Percentiles rank a stretch among this genome's conserved stretches.
phyloP scores from a whole-genome alignment of 2,888 invertebrate genomes.

The Thereva nobilitata region DNA sequence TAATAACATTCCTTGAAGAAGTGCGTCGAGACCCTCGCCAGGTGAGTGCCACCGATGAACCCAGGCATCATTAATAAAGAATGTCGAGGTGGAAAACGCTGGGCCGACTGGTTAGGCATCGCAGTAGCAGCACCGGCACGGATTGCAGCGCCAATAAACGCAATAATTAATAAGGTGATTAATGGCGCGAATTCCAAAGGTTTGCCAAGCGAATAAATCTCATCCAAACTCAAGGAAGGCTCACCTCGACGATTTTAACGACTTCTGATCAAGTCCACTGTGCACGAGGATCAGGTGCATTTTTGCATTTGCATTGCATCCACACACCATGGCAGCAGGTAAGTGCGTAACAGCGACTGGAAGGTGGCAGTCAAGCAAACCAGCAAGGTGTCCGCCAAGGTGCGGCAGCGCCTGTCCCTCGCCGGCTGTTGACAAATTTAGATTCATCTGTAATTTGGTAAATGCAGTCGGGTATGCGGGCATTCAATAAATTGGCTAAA shows the following conservation, averaged over 20 bases:
- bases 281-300: conserved; percentile 14
- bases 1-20: too few species aligned
- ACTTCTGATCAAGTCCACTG: conserved; percentile 2
- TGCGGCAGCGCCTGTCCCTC: conserved; percentile 42
- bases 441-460: conserved; percentile 45
- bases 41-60: background rate
- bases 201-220: conserved; percentile 22
- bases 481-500: conserved; percentile 30
- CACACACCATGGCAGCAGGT: too few species aligned
- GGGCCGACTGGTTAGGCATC: conserved; percentile 33
- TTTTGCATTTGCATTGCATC: background rate
- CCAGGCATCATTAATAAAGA: conserved; percentile 17
- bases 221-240: background rate
- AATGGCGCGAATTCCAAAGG: conserved; percentile 15
- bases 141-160: conserved; percentile 21
- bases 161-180: conserved; percentile 36
- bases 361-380: conserved; percentile 3
- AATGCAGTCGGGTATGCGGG: conserved; percentile 43
- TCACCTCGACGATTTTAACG: background rate
- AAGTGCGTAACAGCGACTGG: too few species aligned
- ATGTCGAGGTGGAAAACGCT: conserved; percentile 37
- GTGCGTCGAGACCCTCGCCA: too few species aligned
- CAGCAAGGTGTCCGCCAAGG: conserved; percentile 42
- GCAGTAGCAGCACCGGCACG: background rate
- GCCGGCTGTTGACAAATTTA: conserved; percentile 44